Evolutionary conservation across 1,140 invertebrate genomes (phyloP), one percentile per base, ranked within the genome.

Genomic region (Ceratina calcarata): DNA sequence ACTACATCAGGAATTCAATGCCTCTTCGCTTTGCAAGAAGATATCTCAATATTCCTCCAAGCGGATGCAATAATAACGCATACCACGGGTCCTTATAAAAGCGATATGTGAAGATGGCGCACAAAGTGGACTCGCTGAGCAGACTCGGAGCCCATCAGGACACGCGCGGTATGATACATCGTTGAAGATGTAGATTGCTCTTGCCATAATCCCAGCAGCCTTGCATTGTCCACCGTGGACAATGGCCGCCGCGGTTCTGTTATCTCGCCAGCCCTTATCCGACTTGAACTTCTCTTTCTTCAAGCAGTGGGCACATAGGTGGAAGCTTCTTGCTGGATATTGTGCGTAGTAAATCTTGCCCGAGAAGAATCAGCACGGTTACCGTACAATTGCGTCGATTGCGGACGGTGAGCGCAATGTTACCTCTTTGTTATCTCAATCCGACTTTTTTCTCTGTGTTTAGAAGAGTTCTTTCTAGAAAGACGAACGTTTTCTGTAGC

Each of bases 131-230:
- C 3, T 6, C 3, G 22, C 1, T 3, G 10, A 15, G 16, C 6
- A 45, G 37, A 45, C 37, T 64, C 62, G 58, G 69, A 76, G 80
- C 64, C 75, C 72, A 76, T 85, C 78, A 69, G 32, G 58, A 86
- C 79, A 78, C 79, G 68, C 70, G 80, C 78, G 75, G 75, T 86
- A 91, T 89, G 88, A 92, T 91, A 89, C 91, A 90, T 91, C 85
- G 89, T 82, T 82, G 85, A 89, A 91, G 90, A 92, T 91, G 91
- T 89, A 91, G 91, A 91, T 91, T 88, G 85, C 84, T 81, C 86
- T 81, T 78, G 71, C 81, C 79, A 88, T 88, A 86, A 86, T 90
- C 85, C 85, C 85, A 79, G 80, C 82, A 80, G 83, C 87, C 87
- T 89, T 87, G 87, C 89, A 92, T 92, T 91, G 90, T 91, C 84